Evolutionary conservation across 2,797 vertebrate species (phyloP), one percentile per base, ranked within the genome.

Genomic region (Cebuella pygmaea): DNA sequence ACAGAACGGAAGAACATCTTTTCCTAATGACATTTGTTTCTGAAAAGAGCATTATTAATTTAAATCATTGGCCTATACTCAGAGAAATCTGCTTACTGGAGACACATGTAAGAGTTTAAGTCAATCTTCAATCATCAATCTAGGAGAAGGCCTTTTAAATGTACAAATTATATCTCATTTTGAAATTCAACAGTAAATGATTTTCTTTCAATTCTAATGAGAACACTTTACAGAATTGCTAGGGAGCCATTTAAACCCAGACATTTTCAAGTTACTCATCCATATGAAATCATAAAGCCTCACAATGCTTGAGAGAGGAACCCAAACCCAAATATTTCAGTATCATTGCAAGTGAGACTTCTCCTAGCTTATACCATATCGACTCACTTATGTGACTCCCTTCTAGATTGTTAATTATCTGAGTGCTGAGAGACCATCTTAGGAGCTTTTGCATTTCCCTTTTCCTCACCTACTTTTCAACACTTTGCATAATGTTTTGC

Each of bases 121-220:
- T 78, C 72, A 74, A 85, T 7, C 30, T 91, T 74, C 52, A 91
- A 14, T 13, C 59, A 20, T 39, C 33, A 13, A 70, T 94, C 55
- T 95, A 95, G 87, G 86, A 59, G 67, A 95, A 88, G 26, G 7
- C 20, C 70, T 91, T 91, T 95, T 90, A 93, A 89, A 61, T 86
- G 48, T 64, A 94, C 96, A 82, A 91, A 55, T 30, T 81, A 14
- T 72, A 27, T 76, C 85, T 64, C 90, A 44, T n/a, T 88, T 86
- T 24, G 74, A 74, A 90, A 85, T 50, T 89, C 36, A 88, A 90
- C 15, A 57, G 44, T 90, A 91, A 96, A 78, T 70, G 7, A 85
- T 90, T 78, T 44, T 86, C 78, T 93, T 87, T 94, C 74, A 91
- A 36, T 91, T 67, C 61, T 75, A 78, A 93, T 26, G 72, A 74